Conservation (phyloP, 2,888 invertebrate species). For the Kryphioiulus occultus region DNA sequence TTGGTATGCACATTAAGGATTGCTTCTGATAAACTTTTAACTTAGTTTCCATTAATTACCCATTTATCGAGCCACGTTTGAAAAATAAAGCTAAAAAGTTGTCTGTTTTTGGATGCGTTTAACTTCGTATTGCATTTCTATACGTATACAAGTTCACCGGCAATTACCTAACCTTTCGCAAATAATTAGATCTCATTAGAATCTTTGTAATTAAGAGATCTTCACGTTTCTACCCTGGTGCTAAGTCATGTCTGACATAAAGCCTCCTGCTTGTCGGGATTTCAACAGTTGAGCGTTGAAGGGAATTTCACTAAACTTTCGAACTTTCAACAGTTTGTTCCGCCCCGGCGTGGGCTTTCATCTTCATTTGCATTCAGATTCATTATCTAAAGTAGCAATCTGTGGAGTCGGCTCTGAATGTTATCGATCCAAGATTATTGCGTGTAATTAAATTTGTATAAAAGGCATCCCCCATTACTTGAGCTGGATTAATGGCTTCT, state of each 20-base stretch:
- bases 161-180: not conserved
- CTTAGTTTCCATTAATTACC: not conserved
- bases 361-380: constrained; percentile 32
- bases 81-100: not conserved
- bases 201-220: constrained; percentile 10
- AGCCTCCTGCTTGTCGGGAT: constrained; percentile 10
- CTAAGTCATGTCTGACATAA: not conserved
- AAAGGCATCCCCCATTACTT: constrained; percentile 20
- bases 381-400: constrained; percentile 31
- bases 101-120: not conserved
- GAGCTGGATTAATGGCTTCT: constrained; percentile 38
- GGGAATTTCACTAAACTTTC: not conserved
- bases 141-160: not conserved
- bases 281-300: not conserved
- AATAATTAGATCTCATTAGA: not conserved
- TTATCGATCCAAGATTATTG: constrained; percentile 20
- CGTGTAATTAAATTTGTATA: constrained; percentile 40
- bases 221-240: not conserved
- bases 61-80: not conserved
- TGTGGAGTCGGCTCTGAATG: not conserved
- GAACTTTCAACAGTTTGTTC: not conserved
- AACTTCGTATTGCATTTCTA: not conserved
- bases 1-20: not conserved
- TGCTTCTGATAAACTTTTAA: not conserved
- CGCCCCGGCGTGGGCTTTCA: not conserved